Evolutionary conservation across 2,113 vertebrate genomes (phyloP).

Genomic region (Sclerurus mexicanus): DNA sequence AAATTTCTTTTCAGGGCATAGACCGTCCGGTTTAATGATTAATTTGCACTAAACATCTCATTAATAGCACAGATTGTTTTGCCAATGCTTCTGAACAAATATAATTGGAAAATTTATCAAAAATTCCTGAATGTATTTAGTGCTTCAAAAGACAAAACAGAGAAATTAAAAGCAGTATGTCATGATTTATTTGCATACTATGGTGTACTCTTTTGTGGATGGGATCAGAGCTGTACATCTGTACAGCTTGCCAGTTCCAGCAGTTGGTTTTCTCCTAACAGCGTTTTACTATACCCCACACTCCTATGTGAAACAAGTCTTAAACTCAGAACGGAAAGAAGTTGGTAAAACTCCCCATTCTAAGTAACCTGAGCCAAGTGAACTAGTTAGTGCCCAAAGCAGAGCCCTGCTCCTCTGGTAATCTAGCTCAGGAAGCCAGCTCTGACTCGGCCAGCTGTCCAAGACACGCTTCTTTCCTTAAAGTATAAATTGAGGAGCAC

Average conservation of each 20-base stretch:
- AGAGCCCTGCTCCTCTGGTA: neutral
- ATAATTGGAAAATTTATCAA: slow-evolving; percentile 65
- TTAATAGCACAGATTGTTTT: slow-evolving; percentile 64
- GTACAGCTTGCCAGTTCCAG: neutral
- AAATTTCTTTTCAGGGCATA: neutral
- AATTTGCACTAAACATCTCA: slow-evolving; percentile 51
- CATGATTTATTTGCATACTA: slow-evolving; percentile 16
- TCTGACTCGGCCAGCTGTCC: neutral
- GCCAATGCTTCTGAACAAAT: slow-evolving; percentile 44
- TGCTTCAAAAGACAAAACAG: slow-evolving; percentile 6
- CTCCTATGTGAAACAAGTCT: neutral
- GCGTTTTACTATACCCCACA: neutral
- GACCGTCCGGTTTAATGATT: slow-evolving; percentile 29
- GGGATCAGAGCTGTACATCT: neutral
- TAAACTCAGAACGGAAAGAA: neutral
- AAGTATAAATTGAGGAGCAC: neutral
- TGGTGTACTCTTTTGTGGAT: neutral
- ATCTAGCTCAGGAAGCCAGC: neutral
- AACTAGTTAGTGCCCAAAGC: neutral
- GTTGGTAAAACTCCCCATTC: neutral
- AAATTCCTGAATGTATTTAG: slow-evolving; percentile 37
- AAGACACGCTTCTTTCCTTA: rapidly evolving
- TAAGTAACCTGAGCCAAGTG: neutral
- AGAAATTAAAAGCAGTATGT: neutral
- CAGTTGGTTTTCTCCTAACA: neutral